phyloP scores from a whole-genome alignment of 2,113 vertebrate species.

The Azemiops feae region DNA sequence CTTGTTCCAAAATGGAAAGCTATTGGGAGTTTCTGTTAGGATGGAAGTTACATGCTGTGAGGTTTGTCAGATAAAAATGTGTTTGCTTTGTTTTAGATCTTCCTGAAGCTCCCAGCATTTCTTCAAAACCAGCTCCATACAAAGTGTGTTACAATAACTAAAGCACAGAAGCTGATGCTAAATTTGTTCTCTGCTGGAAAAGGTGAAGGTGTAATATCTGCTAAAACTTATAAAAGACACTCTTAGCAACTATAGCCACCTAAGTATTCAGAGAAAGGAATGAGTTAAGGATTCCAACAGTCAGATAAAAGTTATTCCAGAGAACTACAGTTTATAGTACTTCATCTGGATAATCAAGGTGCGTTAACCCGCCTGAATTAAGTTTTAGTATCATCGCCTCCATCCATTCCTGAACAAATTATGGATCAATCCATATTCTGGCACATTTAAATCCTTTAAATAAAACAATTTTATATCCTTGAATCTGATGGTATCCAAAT shows the following conservation, averaged over 20 bases:
- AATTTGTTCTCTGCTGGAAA: not conserved
- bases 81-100: not conserved
- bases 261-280: not conserved
- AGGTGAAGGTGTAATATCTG: not conserved
- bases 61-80: not conserved
- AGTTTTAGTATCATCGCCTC: not conserved
- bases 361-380: not conserved
- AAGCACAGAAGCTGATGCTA: not conserved
- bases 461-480: not conserved
- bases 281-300: not conserved
- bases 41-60: not conserved
- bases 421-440: not conserved
- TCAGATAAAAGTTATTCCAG: not conserved
- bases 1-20: not conserved
- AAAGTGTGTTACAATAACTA: not conserved
- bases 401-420: not conserved
- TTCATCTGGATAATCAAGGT: not conserved
- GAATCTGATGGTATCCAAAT: not conserved
- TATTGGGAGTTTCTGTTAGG: not conserved
- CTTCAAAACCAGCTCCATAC: not conserved
- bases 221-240: not conserved
- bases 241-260: not conserved
- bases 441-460: not conserved
- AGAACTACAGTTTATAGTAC: not conserved
- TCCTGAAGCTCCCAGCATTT: not conserved